These are phyloP conservation scores for Vidua chalybeata DNA, from an alignment of 2,113 vertebrate species.

Conservation along the genomic window DNA sequence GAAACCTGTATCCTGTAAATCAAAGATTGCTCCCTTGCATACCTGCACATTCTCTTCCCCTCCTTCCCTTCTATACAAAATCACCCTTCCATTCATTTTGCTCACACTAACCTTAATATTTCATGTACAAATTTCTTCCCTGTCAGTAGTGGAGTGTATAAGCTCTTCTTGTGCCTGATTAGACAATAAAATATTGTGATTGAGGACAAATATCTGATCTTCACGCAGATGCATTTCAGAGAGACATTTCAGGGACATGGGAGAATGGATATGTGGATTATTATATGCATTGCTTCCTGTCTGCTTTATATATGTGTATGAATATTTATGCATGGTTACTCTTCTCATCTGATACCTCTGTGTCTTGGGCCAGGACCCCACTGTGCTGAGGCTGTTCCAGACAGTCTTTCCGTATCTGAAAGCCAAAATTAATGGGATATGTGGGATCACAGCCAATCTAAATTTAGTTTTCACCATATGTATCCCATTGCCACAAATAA, in stretches of 20 bases:
- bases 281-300: not conserved
- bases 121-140: not conserved
- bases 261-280: not conserved
- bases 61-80: not conserved
- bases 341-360: not conserved
- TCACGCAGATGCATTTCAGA: not conserved
- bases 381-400: slow-evolving; percentile 28
- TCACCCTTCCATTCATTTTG: not conserved
- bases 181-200: not conserved
- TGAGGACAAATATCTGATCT: not conserved
- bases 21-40: not conserved
- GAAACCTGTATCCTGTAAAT: not conserved
- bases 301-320: not conserved
- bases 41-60: not conserved
- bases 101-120: not conserved
- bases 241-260: not conserved
- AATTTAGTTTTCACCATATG: slow-evolving; percentile 32
- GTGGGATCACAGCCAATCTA: slow-evolving; percentile 20
- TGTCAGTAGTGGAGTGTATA: not conserved
- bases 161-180: not conserved
- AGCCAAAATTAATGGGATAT: slow-evolving; percentile 25
- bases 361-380: slow-evolving; percentile 20
- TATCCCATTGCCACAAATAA: not conserved
- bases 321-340: not conserved
- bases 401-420: not conserved